A percentile compares a stretch with the other conserved stretches of the same genome.
Conservation (phyloP, 2,113 vertebrate species). For the Petroica traversi region DNA sequence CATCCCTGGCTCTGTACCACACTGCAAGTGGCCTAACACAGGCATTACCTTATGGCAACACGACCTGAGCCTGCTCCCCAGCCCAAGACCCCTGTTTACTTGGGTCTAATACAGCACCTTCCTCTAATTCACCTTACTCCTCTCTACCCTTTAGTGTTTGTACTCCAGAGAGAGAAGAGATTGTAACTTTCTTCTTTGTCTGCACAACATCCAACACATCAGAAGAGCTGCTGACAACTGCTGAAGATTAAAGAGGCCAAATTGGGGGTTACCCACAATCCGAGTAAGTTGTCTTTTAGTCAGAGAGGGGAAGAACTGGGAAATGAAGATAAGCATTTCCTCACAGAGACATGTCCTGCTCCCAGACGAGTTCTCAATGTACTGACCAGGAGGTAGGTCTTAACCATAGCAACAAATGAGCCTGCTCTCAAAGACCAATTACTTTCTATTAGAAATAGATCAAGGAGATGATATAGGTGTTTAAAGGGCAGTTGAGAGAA, state of each 20-base stretch:
- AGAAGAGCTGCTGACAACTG: background rate
- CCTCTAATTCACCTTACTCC: background rate
- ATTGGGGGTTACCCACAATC: background rate
- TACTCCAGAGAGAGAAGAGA: background rate
- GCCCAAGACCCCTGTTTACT: background rate
- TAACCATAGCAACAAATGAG: background rate
- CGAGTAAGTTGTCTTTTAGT: background rate
- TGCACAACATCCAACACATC: background rate
- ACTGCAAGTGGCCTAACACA: background rate
- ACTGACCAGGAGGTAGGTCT: background rate
- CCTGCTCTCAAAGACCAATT: background rate
- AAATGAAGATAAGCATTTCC: background rate
- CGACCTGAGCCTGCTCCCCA: background rate
- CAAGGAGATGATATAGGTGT: background rate
- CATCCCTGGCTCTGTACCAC: background rate
- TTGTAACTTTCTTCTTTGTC: background rate
- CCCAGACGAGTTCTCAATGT: background rate
- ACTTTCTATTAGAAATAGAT: constrained; percentile 3
- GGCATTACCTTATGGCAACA: background rate
- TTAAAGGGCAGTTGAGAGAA: background rate
- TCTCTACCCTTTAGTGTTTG: background rate
- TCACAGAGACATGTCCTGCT: rapidly evolving
- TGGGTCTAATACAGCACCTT: background rate
- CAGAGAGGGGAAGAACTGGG: background rate
- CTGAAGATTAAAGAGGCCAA: background rate